Conservation (phyloP, 2,888 invertebrate genomes). For the Nyleta sp. region DNA sequence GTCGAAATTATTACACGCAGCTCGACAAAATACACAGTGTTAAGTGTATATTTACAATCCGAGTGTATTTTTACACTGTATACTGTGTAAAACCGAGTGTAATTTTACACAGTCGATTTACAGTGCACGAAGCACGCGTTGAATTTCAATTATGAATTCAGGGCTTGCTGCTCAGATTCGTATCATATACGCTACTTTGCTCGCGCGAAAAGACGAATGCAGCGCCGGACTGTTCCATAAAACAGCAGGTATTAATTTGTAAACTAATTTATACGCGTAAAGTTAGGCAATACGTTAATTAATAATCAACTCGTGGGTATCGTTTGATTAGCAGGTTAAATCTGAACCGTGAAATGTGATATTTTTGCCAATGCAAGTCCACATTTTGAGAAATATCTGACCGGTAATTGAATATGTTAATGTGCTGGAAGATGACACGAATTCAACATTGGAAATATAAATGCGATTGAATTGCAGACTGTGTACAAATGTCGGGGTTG, state of each 20-base stretch:
- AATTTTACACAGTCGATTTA: too few species aligned
- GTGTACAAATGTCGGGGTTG: too few species aligned
- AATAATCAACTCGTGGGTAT: conserved; percentile 17
- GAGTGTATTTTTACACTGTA: too few species aligned
- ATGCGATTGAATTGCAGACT: too few species aligned
- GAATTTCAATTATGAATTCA: conserved; percentile 33
- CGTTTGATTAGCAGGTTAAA: conserved; percentile 12
- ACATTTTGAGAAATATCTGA: not conserved
- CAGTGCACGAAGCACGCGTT: conserved; percentile 10
- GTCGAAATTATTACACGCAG: too few species aligned
- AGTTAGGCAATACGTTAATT: conserved; percentile 33
- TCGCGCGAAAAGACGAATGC: conserved; percentile 22
- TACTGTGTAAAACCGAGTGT: too few species aligned
- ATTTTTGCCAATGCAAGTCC: not conserved
- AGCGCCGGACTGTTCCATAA: conserved; percentile 12
- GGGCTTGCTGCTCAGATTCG: conserved; percentile 17
- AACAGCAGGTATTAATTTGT: conserved; percentile 32
- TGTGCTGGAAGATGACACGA: not conserved
- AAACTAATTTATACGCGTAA: conserved; percentile 36
- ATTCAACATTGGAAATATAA: too few species aligned
- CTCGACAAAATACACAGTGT: too few species aligned
- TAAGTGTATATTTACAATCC: too few species aligned
- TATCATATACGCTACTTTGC: conserved; percentile 7
- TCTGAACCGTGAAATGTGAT: not conserved
- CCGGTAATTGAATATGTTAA: conserved; percentile 22